Evolutionary conservation across 2,113 vertebrate genomes (phyloP).

Genomic region (Aegotheles bennettii): DNA sequence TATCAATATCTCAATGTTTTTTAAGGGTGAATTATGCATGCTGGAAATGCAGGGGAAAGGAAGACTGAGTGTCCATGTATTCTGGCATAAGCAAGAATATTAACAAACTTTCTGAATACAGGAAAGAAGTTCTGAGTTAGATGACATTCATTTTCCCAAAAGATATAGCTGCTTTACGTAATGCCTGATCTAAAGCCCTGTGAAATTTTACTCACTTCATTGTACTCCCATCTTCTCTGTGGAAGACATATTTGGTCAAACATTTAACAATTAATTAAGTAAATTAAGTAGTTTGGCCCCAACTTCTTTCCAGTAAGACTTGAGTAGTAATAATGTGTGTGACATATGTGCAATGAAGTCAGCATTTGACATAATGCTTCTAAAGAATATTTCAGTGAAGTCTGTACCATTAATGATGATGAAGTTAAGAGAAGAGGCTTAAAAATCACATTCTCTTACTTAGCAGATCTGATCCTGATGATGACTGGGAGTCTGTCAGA

Average conservation of each 20-base stretch:
- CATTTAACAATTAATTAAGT: constrained; percentile 31
- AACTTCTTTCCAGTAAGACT: constrained; percentile 43
- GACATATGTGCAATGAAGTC: constrained; percentile 51
- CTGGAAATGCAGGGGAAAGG: background rate
- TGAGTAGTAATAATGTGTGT: constrained; percentile 1
- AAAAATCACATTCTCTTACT: background rate
- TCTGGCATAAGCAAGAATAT: background rate
- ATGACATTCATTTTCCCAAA: background rate
- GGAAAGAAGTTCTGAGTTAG: background rate
- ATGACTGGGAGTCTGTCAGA: background rate
- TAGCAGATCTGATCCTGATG: background rate
- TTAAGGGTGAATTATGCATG: background rate
- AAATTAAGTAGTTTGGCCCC: constrained; percentile 36
- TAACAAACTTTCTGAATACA: background rate
- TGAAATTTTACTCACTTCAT: constrained; percentile 49
- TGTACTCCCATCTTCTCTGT: constrained; percentile 21
- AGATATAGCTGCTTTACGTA: constrained; percentile 1
- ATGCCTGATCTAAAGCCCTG: constrained; percentile 21
- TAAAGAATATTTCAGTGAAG: background rate
- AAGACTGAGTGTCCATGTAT: background rate
- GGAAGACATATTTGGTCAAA: constrained; percentile 35
- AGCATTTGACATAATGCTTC: constrained; percentile 25
- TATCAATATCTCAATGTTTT: background rate
- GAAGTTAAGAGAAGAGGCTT: background rate
- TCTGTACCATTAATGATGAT: background rate